A percentile compares a stretch with the other conserved stretches of the same genome.
phyloP scores from a whole-genome alignment of 64 coral and sea anemone genomes.

The Trachythela sp. region DNA sequence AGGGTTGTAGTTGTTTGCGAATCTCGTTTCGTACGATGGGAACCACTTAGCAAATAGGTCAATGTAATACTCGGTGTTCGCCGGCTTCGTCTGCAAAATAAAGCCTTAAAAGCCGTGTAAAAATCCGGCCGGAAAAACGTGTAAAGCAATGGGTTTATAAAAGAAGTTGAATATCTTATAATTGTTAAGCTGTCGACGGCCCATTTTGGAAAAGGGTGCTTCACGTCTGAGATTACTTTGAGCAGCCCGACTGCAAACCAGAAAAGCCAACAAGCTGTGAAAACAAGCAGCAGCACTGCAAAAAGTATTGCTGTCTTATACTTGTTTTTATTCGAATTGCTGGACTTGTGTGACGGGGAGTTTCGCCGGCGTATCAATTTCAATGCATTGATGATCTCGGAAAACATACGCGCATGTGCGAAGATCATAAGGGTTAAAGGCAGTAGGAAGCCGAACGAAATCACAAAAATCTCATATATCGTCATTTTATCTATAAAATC shows the following conservation, averaged over 20 bases:
- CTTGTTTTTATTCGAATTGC: not conserved
- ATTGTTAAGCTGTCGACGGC: not conserved
- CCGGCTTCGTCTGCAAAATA: not conserved
- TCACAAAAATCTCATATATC: not conserved
- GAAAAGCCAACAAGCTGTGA: not conserved
- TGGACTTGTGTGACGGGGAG: not conserved
- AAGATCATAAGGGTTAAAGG: not conserved
- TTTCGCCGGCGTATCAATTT: not conserved
- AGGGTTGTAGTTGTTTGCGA: not conserved
- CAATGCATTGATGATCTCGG: not conserved
- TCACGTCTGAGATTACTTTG: not conserved
- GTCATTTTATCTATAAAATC: not conserved
- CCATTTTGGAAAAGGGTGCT: not conserved
- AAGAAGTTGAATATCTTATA: not conserved
- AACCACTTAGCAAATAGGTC: not conserved
- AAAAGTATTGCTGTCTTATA: constrained; percentile 5
- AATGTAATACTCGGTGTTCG: not conserved
- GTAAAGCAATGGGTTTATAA: constrained; percentile 13
- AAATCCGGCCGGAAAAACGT: constrained; percentile 4
- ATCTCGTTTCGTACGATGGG: not conserved
- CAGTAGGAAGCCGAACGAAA: not conserved
- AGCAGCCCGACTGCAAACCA: not conserved
- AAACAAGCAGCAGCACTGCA: not conserved
- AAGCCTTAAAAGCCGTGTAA: not conserved
- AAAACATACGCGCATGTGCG: constrained; percentile 7